Evolutionary conservation across 2,888 invertebrate genomes (phyloP).

Genomic region (Rhamphomyia laevipes): DNA sequence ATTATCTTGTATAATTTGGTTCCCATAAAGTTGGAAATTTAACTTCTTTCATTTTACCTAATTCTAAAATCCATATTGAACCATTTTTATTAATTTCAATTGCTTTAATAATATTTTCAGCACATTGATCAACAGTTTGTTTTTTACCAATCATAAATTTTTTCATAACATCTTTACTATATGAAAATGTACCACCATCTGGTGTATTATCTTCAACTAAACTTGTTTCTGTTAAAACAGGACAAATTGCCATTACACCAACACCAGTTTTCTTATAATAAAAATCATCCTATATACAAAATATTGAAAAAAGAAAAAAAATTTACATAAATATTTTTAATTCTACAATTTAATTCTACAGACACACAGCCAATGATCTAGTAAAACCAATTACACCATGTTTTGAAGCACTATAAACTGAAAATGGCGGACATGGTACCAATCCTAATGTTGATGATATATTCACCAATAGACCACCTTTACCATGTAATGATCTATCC

Average conservation of each 20-base stretch:
- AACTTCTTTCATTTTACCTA: slow-evolving; percentile 24
- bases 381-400: slow-evolving; percentile 35
- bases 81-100: slow-evolving; percentile 26
- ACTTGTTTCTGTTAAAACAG: slow-evolving; percentile 18
- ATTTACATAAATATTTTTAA: neutral
- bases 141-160: slow-evolving; percentile 19
- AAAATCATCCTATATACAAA: slow-evolving; percentile 18
- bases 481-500: slow-evolving; percentile 22
- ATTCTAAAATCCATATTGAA: slow-evolving; percentile 30
- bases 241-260: slow-evolving; percentile 23
- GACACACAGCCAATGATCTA: slow-evolving; percentile 25
- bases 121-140: slow-evolving; percentile 24
- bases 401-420: slow-evolving; percentile 34
- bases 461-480: slow-evolving; percentile 35
- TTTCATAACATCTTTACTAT: slow-evolving; percentile 19
- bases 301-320: too few relatives aligned
- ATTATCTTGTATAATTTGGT: too few relatives aligned
- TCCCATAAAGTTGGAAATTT: too few relatives aligned
- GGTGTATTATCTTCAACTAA: slow-evolving; percentile 12
- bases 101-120: slow-evolving; percentile 26
- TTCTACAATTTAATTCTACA: too few relatives aligned
- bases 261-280: slow-evolving; percentile 21
- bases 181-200: slow-evolving; percentile 19
- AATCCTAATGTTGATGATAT: slow-evolving; percentile 31
- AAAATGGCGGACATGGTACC: too few relatives aligned